A percentile compares a stretch with the other conserved stretches of the same genome.
Conservation (phyloP, 2,113 vertebrate species). For the Anthoscopus minutus region DNA sequence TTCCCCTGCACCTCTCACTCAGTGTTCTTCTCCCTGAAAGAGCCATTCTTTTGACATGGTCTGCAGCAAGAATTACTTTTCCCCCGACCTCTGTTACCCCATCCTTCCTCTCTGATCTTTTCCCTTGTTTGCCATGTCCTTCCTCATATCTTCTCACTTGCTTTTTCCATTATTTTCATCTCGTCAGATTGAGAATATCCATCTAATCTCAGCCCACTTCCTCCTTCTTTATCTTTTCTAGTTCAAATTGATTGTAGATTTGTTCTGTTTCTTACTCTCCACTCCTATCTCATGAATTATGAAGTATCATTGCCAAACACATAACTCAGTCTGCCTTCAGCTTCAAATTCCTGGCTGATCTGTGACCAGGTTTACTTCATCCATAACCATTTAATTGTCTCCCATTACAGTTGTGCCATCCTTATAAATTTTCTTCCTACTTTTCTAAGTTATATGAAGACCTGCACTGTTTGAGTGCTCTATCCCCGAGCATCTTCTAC, state of each 20-base stretch:
- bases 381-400: neutral
- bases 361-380: neutral
- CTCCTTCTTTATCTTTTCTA: neutral
- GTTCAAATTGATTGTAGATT: neutral
- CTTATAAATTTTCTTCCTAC: neutral
- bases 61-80: neutral
- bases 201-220: neutral
- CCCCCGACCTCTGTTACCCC: neutral
- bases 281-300: neutral
- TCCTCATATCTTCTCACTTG: neutral
- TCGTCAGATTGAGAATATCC: neutral
- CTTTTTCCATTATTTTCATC: neutral
- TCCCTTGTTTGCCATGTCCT: neutral
- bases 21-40: neutral
- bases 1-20: neutral
- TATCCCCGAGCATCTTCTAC: neutral
- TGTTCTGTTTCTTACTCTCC: neutral
- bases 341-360: neutral
- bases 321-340: neutral
- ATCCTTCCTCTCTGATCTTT: neutral
- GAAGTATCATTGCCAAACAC: neutral
- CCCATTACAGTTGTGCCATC: neutral
- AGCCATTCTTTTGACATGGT: neutral
- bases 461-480: neutral
- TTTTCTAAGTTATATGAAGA: neutral